Evolutionary conservation across 1,140 invertebrate species (phyloP).

Genomic region (Spodoptera frugiperda): DNA sequence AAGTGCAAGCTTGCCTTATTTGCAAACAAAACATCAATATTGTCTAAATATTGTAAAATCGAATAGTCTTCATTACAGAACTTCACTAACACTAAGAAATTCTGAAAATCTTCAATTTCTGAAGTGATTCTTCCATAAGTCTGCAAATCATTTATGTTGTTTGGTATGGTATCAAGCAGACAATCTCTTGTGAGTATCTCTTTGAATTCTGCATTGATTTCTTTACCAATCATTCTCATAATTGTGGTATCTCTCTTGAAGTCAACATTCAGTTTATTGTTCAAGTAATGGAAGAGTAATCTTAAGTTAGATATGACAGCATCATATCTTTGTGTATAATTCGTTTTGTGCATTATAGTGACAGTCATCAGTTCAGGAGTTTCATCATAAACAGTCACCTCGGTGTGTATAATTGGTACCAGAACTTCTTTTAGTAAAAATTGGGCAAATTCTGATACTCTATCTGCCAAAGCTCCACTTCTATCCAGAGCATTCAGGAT

Average conservation of each 20-base stretch:
- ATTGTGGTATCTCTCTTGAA: constrained; percentile 85
- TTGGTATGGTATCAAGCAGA: constrained; percentile 91
- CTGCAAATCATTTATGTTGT: constrained; percentile 89
- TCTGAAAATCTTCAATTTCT: constrained; percentile 89
- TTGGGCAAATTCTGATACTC: constrained; percentile 83
- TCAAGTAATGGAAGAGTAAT: constrained; percentile 87
- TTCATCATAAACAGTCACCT: constrained; percentile 84
- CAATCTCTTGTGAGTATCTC: constrained; percentile 91
- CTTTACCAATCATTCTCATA: constrained; percentile 88
- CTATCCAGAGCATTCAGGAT: constrained; percentile 84
- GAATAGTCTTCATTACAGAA: constrained; percentile 86
- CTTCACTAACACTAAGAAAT: constrained; percentile 87
- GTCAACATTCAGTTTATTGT: constrained; percentile 86
- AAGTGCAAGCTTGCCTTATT: constrained; percentile 92
- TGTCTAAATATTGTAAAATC: constrained; percentile 89
- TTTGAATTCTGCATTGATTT: constrained; percentile 88
- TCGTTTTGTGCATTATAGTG: constrained; percentile 76
- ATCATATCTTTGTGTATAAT: constrained; percentile 85
- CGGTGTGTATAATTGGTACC: constrained; percentile 85
- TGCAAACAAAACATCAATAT: constrained; percentile 93
- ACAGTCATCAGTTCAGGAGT: constrained; percentile 81
- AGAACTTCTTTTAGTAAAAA: constrained; percentile 86
- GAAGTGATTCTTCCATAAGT: constrained; percentile 88
- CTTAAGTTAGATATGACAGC: constrained; percentile 88
- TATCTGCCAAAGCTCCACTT: constrained; percentile 81